Percentiles rank a stretch among this genome's conserved stretches.
Conservation (phyloP, 2,888 invertebrate genomes). For the Aleiodes testaceus region DNA sequence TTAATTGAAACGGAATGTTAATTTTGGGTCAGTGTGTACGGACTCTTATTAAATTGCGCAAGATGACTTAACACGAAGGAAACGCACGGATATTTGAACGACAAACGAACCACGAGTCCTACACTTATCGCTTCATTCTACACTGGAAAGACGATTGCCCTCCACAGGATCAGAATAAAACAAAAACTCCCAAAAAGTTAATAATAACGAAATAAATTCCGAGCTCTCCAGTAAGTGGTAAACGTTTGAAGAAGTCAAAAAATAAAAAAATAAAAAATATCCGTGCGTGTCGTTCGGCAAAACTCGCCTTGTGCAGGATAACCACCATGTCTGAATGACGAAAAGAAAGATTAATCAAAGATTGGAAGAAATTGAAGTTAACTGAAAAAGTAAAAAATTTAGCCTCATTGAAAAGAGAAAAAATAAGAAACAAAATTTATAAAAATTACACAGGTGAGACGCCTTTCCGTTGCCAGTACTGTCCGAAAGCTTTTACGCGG, state of each 20-base stretch:
- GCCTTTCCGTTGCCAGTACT: slow-evolving; percentile 87
- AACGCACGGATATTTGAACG: slow-evolving; percentile 46
- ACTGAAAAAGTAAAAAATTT: slow-evolving; percentile 37
- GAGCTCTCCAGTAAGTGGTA: neutral
- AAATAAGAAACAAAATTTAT: slow-evolving; percentile 36
- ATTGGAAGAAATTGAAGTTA: slow-evolving; percentile 43
- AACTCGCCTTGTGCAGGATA: slow-evolving; percentile 63
- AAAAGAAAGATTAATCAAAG: slow-evolving; percentile 43
- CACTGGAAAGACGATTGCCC: neutral
- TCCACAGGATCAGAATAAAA: slow-evolving; percentile 5
- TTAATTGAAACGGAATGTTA: neutral
- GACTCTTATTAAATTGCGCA: slow-evolving; percentile 31
- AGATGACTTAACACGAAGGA: slow-evolving; percentile 47
- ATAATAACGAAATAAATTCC: neutral
- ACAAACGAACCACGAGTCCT: slow-evolving; percentile 2
- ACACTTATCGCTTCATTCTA: neutral
- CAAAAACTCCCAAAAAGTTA: no score
- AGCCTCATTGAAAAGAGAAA: slow-evolving; percentile 5
- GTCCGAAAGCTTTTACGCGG: slow-evolving; percentile 88
- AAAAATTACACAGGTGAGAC: slow-evolving; percentile 75
- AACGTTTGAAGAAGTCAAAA: slow-evolving; percentile 5
- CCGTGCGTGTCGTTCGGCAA: slow-evolving; percentile 58
- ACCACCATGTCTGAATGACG: slow-evolving; percentile 58
- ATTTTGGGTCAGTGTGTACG: slow-evolving; percentile 24
- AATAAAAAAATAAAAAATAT: slow-evolving; percentile 42